phyloP scores from a whole-genome alignment of 2,797 vertebrate species.

The Coccyzus lansbergi region DNA sequence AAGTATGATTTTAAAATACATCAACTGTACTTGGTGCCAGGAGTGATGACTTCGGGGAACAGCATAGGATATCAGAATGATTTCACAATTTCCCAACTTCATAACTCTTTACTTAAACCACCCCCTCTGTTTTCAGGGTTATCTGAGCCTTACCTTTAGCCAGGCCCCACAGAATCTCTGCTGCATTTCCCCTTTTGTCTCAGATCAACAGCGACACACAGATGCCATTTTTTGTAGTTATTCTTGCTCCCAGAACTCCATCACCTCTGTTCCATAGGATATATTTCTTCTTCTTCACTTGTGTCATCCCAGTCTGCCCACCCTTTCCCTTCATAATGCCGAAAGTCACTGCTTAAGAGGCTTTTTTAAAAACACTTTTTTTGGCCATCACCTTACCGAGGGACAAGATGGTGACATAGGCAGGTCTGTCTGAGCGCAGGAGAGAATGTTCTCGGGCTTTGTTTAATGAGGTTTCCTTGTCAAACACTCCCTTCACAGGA shows the following conservation, averaged over 20 bases:
- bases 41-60: neutral
- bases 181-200: neutral
- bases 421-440: conserved; percentile 93
- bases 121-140: neutral
- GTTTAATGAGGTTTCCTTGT: conserved; percentile 98
- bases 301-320: neutral
- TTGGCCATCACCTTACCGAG: conserved; percentile 82
- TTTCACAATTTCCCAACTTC: neutral
- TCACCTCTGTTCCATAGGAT: neutral
- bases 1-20: neutral
- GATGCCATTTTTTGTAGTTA: neutral
- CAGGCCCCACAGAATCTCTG: neutral
- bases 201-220: neutral
- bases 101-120: neutral
- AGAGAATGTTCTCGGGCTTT: conserved; percentile 98
- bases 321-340: neutral
- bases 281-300: neutral
- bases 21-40: neutral
- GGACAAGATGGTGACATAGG: conserved; percentile 97
- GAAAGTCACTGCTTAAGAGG: neutral
- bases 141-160: neutral
- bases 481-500: conserved; percentile 97
- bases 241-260: neutral
- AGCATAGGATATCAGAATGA: neutral
- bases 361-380: neutral